A percentile compares a stretch with the other conserved stretches of the same genome.
Evolutionary conservation across 2,113 vertebrate species (phyloP).

Genomic region (Dermatemys mawii): DNA sequence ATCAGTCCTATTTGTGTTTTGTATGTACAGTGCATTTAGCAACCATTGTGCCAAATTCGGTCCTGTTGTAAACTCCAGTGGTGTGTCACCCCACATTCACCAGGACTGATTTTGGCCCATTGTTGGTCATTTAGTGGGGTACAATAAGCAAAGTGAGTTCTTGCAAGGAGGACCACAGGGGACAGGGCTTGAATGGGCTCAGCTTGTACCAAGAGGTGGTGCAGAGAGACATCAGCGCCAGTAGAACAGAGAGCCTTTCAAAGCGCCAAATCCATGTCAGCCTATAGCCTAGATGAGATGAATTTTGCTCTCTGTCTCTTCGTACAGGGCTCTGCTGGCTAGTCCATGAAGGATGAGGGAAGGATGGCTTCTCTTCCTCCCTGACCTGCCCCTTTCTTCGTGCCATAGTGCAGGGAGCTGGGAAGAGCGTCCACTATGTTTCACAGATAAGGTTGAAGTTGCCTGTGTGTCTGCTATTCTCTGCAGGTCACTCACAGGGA

Average conservation of each 20-base stretch:
- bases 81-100: neutral
- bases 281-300: neutral
- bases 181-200: neutral
- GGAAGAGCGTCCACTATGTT: neutral
- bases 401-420: neutral
- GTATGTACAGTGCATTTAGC: neutral
- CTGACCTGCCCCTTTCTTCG: neutral
- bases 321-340: neutral
- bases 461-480: neutral
- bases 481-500: neutral
- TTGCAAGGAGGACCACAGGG: neutral
- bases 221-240: accelerated
- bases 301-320: neutral
- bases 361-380: neutral
- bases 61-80: neutral
- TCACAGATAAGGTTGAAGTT: neutral
- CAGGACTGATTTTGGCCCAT: neutral
- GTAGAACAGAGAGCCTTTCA: neutral
- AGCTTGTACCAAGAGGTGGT: neutral
- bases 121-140: neutral
- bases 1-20: neutral
- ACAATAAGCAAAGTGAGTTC: neutral
- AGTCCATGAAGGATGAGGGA: neutral
- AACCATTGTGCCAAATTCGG: neutral
- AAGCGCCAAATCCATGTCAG: neutral